Conservation (phyloP, 2,888 invertebrate species). For the Pomacea canaliculata region DNA sequence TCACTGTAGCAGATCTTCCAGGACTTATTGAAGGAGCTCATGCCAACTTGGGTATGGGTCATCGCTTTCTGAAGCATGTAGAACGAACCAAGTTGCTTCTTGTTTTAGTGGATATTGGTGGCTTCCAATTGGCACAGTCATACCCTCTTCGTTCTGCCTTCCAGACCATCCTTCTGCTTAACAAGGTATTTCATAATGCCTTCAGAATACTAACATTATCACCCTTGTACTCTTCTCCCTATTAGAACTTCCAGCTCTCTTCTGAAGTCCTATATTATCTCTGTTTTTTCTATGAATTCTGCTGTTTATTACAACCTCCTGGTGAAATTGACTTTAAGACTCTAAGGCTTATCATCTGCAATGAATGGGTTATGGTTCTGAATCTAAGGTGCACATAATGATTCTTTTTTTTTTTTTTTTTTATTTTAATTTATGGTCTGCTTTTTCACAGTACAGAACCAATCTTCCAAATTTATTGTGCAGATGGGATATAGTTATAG, state of each 20-base stretch:
- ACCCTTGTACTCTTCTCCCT: background rate
- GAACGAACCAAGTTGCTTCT: slow-evolving; percentile 90
- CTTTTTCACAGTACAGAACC: too few species aligned
- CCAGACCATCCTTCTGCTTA: slow-evolving; percentile 87
- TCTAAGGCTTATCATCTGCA: too few species aligned
- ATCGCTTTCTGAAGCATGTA: slow-evolving; percentile 91
- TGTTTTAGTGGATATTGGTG: slow-evolving; percentile 90
- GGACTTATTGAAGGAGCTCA: slow-evolving; percentile 97
- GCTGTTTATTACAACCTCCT: too few species aligned
- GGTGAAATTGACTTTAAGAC: too few species aligned
- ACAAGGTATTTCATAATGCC: slow-evolving; percentile 72
- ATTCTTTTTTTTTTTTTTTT: too few species aligned
- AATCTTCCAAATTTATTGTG: too few species aligned
- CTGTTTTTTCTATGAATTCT: too few species aligned
- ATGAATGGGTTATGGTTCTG: too few species aligned
- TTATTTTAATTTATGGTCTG: too few species aligned
- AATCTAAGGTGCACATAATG: too few species aligned
- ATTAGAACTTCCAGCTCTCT: background rate
- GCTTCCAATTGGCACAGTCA: slow-evolving; percentile 84
- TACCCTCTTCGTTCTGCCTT: slow-evolving; percentile 80
- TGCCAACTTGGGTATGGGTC: slow-evolving; percentile 78
- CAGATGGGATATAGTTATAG: too few species aligned
- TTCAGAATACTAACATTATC: background rate
- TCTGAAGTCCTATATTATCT: background rate
- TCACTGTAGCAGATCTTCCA: slow-evolving; percentile 93